These are phyloP conservation scores for Bembecia ichneumoniformis DNA, from an alignment of 2,888 invertebrate genomes.

Conservation along the genomic window DNA sequence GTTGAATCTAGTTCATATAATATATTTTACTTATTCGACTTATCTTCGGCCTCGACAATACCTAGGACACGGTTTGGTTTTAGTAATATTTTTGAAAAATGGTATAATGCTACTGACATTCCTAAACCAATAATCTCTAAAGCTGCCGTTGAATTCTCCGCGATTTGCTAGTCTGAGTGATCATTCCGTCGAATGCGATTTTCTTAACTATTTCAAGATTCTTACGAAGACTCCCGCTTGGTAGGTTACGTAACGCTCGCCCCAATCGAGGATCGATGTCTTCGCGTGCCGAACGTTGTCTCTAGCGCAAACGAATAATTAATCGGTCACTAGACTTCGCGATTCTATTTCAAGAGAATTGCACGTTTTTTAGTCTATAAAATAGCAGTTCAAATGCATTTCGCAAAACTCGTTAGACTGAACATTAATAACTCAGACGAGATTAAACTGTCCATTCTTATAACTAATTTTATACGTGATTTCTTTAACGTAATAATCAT, in stretches of 20 bases:
- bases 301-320: constrained; percentile 57
- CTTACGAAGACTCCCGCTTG: constrained; percentile 15
- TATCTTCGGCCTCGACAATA: too few species aligned
- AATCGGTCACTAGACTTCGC: constrained; percentile 49
- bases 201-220: constrained; percentile 27
- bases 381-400: too few species aligned
- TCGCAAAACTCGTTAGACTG: too few species aligned
- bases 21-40: too few species aligned
- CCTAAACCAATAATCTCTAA: neutral
- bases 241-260: constrained; percentile 26
- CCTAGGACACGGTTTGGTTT: too few species aligned
- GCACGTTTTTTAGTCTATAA: neutral
- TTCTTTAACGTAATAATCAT: too few species aligned
- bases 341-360: neutral
- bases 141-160: neutral
- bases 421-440: too few species aligned
- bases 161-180: constrained; percentile 12
- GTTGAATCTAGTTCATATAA: too few species aligned
- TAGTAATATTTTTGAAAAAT: too few species aligned
- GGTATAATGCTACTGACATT: neutral
- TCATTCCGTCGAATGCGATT: constrained; percentile 32
- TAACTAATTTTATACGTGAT: too few species aligned
- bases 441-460: too few species aligned
- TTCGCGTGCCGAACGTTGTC: constrained; percentile 35
- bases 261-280: constrained; percentile 51